Evolutionary conservation across 2,888 invertebrate genomes (phyloP), one percentile per base, ranked within the genome.

Genomic region (Drosophila setosimentum): DNA sequence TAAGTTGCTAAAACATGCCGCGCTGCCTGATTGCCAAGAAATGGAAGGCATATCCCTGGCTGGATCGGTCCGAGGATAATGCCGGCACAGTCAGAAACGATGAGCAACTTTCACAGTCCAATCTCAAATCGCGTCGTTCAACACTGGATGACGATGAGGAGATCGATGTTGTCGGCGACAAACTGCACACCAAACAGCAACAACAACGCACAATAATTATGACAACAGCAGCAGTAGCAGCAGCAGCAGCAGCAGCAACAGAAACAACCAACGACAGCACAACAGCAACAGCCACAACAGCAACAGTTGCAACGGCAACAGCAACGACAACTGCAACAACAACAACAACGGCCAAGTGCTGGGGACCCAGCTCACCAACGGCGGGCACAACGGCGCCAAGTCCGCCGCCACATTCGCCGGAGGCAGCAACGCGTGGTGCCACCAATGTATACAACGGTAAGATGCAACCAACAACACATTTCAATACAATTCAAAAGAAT

Each of bases 21-120:
- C 97, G 98, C 94, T 98, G 97, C 95, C 96, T 98, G 94, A 98
- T 98, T 97, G 97, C 98, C 92, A 98, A 98, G 94, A 98, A 98
- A 95, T 97, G 97, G 97, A 98, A 97, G 96, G 96, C 96, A 93
- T 96, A 96, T 93, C 95, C 96, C 82, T 96, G 96, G 96, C 95
- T 95, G 87, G 96, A 95, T 91, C 94, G 96, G 84, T 94, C 94
- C 80, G 94, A 93, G 73, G 93, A 92, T 73, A 90, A 80, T 67
- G 78, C 74, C 13, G 10, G 60, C 67, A 74, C 73, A 82, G 51
- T 61, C 35, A 48, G 74, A 83, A 50, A 78, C 71, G 93, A 83
- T 35, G 83, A 84, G 59, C 74, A 81, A 24, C 61, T 74, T 13
- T 66, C 60, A 42, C 64, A 70, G 37, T 93, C 79, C 29, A 92